A percentile compares a stretch with the other conserved stretches of the same genome.
Evolutionary conservation across 2,797 vertebrate species (phyloP).

Genomic region (Podarcis siculus): DNA sequence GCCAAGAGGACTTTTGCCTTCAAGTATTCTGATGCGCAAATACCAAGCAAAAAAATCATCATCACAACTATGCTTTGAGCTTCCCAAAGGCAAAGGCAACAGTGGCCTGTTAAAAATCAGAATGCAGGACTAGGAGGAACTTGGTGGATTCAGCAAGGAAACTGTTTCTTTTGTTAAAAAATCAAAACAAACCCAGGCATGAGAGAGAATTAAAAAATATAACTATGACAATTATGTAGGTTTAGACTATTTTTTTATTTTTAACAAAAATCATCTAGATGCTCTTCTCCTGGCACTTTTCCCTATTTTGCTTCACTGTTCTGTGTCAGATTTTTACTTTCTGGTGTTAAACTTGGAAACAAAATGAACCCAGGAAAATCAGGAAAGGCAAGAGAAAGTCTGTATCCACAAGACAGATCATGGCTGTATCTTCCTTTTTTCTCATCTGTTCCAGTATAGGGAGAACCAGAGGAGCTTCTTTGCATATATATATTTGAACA

Average conservation of each 20-base stretch:
- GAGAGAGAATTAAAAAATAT: neutral
- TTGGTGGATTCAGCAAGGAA: neutral
- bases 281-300: neutral
- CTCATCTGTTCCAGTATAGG: neutral
- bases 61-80: neutral
- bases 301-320: neutral
- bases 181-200: neutral
- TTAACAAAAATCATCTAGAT: neutral
- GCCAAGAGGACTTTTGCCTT: neutral
- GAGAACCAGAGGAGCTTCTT: neutral
- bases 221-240: neutral
- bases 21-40: neutral
- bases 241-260: neutral
- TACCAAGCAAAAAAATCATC: neutral
- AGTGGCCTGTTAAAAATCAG: neutral
- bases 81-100: neutral
- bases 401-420: no score
- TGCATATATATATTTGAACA: neutral
- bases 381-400: neutral
- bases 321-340: neutral
- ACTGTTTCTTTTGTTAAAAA: neutral
- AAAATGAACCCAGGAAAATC: conserved; percentile 10
- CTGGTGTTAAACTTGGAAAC: conserved; percentile 4
- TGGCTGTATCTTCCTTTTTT: no score
- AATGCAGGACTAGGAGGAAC: neutral